phyloP scores from a whole-genome alignment of 35 echinoderm and acorn worm species.

The Nesometra sesokonis region DNA sequence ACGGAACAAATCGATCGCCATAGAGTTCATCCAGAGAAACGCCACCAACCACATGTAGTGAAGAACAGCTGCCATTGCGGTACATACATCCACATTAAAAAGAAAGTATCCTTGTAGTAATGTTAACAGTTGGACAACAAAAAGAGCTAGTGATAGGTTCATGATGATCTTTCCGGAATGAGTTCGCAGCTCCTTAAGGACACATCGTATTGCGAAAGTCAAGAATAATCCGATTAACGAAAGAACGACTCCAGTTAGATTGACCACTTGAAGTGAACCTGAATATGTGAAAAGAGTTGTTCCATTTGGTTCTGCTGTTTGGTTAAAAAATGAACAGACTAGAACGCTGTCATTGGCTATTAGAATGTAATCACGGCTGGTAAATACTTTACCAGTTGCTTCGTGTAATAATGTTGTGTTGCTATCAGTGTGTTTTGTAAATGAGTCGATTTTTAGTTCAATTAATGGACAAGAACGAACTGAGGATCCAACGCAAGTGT shows the following conservation, averaged over 20 bases:
- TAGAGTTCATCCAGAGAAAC: constrained; percentile 7
- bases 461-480: neutral
- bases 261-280: neutral
- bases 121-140: neutral
- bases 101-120: neutral
- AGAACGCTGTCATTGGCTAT: neutral
- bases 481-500: neutral
- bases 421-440: neutral
- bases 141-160: neutral
- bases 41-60: neutral
- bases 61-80: neutral
- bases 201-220: neutral
- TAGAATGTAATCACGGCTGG: neutral
- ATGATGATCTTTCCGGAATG: neutral
- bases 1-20: neutral
- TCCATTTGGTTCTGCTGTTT: neutral
- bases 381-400: neutral
- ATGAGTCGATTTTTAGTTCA: neutral
- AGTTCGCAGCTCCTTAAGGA: neutral
- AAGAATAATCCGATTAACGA: neutral
- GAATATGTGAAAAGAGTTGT: neutral
- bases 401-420: neutral
- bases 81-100: neutral
- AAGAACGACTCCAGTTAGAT: neutral
- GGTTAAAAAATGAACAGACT: neutral